These are phyloP conservation scores for Branchinecta lindahli DNA, from an alignment of 1,140 invertebrate genomes.

Conservation along the genomic window DNA sequence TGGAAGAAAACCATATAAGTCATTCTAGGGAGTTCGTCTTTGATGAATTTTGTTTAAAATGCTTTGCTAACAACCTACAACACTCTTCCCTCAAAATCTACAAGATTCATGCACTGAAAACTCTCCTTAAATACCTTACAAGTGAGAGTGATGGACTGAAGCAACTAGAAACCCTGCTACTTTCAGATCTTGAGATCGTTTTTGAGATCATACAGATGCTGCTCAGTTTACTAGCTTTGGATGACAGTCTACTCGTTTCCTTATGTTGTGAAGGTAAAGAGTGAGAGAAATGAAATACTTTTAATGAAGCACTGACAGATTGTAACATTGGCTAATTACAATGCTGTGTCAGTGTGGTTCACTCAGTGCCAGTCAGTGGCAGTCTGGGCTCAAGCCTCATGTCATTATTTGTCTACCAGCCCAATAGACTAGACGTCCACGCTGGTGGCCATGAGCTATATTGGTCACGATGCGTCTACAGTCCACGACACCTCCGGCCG, in stretches of 20 bases:
- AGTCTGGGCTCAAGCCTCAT: too few species aligned
- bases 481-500: too few species aligned
- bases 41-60: not conserved
- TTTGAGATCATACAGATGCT: not conserved
- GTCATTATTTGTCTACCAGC: too few species aligned
- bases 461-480: too few species aligned
- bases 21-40: not conserved
- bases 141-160: not conserved
- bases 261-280: not conserved
- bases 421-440: too few species aligned
- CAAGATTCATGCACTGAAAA: not conserved
- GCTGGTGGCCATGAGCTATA: too few species aligned
- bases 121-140: not conserved
- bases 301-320: too few species aligned
- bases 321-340: too few species aligned
- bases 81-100: not conserved
- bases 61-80: not conserved
- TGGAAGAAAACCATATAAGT: not conserved
- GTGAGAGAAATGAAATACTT: too few species aligned
- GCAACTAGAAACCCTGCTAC: not conserved
- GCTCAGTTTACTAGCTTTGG: not conserved
- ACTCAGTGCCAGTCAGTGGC: too few species aligned
- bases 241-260: not conserved
- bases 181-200: not conserved
- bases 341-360: too few species aligned